Evolutionary conservation across 2,113 vertebrate genomes (phyloP).

Genomic region (Cheilinus undulatus): DNA sequence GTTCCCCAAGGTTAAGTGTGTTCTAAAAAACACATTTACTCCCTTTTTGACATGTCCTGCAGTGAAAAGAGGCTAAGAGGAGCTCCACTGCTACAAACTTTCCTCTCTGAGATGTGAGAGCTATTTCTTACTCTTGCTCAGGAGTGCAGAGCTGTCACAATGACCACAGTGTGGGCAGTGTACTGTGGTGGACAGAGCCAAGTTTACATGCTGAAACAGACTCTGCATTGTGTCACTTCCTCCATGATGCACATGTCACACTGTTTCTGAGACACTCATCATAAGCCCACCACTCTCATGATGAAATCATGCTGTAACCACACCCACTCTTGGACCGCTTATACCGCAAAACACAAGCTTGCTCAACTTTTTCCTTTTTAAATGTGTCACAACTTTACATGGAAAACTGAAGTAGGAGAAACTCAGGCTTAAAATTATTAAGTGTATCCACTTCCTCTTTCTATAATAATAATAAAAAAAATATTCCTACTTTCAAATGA

Average conservation of each 20-base stretch:
- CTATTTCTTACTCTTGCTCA: conserved; percentile 32
- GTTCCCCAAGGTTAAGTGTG: too few relatives aligned
- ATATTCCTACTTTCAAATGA: too few relatives aligned
- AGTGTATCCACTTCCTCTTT: too few relatives aligned
- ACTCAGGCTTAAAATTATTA: too few relatives aligned
- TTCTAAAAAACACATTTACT: neutral
- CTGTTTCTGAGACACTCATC: conserved; percentile 26
- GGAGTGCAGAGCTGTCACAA: conserved; percentile 47
- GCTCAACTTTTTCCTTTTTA: neutral
- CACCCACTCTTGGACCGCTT: neutral
- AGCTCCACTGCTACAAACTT: neutral
- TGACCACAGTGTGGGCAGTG: conserved; percentile 71
- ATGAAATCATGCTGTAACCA: conserved; percentile 46
- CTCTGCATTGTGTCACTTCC: conserved; percentile 73
- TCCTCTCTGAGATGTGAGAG: conserved; percentile 1
- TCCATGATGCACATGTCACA: conserved; percentile 39
- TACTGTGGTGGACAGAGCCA: conserved; percentile 47
- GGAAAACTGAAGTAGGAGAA: neutral
- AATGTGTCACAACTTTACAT: neutral
- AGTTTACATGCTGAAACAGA: conserved; percentile 71
- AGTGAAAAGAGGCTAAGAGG: neutral
- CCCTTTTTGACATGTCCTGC: neutral
- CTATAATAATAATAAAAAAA: too few relatives aligned
- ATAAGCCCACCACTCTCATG: conserved; percentile 43
- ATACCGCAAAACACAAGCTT: neutral